These are phyloP conservation scores for Sitta europaea DNA, from an alignment of 2,113 vertebrate genomes.

Conservation along the genomic window DNA sequence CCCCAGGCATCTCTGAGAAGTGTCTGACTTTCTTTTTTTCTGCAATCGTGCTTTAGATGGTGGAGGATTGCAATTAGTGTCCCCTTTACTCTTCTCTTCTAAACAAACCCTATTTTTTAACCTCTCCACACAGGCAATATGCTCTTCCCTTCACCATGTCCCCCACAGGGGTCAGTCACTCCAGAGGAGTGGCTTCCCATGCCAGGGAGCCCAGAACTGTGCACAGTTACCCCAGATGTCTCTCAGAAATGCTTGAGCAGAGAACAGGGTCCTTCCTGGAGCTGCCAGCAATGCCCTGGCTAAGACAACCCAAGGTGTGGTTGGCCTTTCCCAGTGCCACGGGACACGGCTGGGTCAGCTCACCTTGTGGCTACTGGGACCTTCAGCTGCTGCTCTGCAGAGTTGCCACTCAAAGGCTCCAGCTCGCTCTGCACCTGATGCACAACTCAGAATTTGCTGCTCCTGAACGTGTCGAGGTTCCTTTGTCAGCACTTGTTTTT, in stretches of 20 bases:
- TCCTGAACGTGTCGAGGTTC: neutral
- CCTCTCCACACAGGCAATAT: neutral
- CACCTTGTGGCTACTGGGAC: neutral
- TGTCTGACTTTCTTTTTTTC: neutral
- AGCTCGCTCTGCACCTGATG: neutral
- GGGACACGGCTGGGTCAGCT: neutral
- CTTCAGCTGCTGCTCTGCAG: fast-evolving
- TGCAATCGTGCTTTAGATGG: neutral
- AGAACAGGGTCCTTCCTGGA: neutral
- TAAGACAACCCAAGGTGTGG: neutral
- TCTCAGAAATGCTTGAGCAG: neutral
- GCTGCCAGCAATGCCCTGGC: neutral
- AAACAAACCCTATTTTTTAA: neutral
- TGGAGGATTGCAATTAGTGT: neutral
- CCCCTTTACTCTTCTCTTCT: neutral
- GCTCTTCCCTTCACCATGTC: neutral
- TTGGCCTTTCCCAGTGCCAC: neutral
- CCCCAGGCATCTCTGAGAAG: neutral
- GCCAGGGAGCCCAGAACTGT: neutral
- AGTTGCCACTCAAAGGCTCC: neutral
- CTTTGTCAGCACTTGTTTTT: conserved; percentile 5
- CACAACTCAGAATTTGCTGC: neutral
- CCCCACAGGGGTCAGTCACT: fast-evolving
- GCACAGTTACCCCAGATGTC: fast-evolving
- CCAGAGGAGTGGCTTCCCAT: neutral